Evolutionary conservation across 2,888 invertebrate species (phyloP).

Genomic region (Axea sp.): DNA sequence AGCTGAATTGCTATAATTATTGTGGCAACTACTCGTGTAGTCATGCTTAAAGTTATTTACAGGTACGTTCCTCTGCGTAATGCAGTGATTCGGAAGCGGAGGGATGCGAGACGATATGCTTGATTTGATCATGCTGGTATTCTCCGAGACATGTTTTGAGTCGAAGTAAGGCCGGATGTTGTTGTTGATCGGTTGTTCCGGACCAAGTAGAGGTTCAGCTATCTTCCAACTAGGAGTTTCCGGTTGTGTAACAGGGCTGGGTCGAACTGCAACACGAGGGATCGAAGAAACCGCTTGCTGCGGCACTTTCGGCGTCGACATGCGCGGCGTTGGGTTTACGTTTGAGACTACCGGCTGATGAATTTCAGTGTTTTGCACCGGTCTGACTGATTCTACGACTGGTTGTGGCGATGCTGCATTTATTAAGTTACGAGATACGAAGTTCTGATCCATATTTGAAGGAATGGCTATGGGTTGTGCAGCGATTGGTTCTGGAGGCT

Average conservation of each 20-base stretch:
- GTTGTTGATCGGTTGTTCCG: slow-evolving; percentile 71
- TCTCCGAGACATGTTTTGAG: slow-evolving; percentile 76
- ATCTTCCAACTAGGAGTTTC: slow-evolving; percentile 71
- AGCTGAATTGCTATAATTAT: slow-evolving; percentile 67
- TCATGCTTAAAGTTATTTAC: slow-evolving; percentile 71
- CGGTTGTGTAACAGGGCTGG: slow-evolving; percentile 72
- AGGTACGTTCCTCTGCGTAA: slow-evolving; percentile 70
- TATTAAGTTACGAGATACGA: slow-evolving; percentile 65
- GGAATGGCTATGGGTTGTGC: slow-evolving; percentile 67
- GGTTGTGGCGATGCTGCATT: slow-evolving; percentile 64
- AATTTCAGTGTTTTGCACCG: slow-evolving; percentile 64
- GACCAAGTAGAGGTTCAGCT: slow-evolving; percentile 69
- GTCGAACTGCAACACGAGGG: slow-evolving; percentile 75
- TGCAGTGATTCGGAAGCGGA: slow-evolving; percentile 72
- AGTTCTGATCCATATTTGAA: slow-evolving; percentile 62
- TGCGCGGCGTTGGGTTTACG: slow-evolving; percentile 54
- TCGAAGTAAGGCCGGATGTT: slow-evolving; percentile 74
- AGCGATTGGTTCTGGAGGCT: slow-evolving; percentile 63
- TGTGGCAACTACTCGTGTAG: slow-evolving; percentile 68
- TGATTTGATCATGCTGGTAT: slow-evolving; percentile 77
- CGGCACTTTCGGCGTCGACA: slow-evolving; percentile 64
- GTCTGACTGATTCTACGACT: slow-evolving; percentile 63
- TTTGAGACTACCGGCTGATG: slow-evolving; percentile 60
- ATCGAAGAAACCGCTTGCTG: slow-evolving; percentile 69
- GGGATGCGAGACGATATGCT: slow-evolving; percentile 74